phyloP scores from a whole-genome alignment of 1,140 invertebrate species.

The Calliphora vicina region DNA sequence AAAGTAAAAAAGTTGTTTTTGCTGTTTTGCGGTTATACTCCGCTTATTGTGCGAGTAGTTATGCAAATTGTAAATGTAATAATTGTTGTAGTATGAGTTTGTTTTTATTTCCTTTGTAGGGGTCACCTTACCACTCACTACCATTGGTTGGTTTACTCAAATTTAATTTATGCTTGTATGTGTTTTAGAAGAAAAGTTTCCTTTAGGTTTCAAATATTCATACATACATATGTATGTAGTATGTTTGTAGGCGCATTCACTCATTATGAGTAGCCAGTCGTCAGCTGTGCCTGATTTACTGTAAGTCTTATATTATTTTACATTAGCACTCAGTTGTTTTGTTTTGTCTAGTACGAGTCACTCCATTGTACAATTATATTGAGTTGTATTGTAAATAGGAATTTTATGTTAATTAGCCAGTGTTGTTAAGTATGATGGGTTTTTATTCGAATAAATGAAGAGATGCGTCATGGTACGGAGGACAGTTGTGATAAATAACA shows the following conservation, averaged over 20 bases:
- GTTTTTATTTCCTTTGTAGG: background rate
- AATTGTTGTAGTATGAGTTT: background rate
- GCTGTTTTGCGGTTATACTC: background rate
- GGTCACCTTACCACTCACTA: background rate
- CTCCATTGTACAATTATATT: slow-evolving; percentile 16
- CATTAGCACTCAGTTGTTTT: background rate
- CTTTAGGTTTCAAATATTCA: background rate
- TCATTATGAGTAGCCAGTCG: background rate
- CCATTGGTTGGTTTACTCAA: background rate
- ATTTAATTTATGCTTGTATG: background rate
- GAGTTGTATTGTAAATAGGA: background rate
- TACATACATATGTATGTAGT: background rate
- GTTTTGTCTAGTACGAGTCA: slow-evolving; percentile 1
- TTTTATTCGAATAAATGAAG: no score
- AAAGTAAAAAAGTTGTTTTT: background rate
- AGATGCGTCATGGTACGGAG: no score
- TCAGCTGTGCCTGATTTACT: background rate
- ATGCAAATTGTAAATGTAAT: slow-evolving; percentile 9
- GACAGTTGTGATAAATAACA: no score
- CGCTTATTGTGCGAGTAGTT: background rate
- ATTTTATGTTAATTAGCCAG: background rate
- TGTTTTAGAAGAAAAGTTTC: background rate
- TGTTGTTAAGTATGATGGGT: background rate
- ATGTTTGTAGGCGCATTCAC: background rate
- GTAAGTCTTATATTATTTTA: background rate